These are phyloP conservation scores for Chiloscyllium punctatum DNA, from an alignment of 2,797 vertebrate species.

Conservation along the genomic window DNA sequence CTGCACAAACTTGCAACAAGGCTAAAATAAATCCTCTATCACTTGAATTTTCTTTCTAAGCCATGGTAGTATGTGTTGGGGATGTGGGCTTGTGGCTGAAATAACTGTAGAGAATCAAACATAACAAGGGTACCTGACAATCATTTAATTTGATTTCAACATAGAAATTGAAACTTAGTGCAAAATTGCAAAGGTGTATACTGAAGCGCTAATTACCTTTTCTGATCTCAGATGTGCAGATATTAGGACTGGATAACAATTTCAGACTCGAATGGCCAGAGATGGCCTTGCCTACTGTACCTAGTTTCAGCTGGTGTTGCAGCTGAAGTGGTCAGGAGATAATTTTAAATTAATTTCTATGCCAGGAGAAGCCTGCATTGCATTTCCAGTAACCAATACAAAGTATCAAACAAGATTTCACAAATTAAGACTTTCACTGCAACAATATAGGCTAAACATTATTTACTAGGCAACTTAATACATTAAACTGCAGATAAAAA, in stretches of 20 bases:
- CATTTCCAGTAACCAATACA: too few species aligned
- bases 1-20: neutral
- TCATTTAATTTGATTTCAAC: neutral
- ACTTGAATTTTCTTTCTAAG: neutral
- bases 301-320: too few species aligned
- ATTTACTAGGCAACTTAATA: too few species aligned
- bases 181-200: neutral
- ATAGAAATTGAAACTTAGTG: neutral
- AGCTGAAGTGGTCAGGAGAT: too few species aligned
- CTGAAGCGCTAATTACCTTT: neutral
- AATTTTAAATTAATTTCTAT: too few species aligned
- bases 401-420: too few species aligned
- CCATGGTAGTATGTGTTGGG: neutral
- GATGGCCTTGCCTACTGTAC: too few species aligned
- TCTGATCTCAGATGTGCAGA: neutral
- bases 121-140: neutral
- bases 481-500: too few species aligned
- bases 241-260: neutral
- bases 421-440: too few species aligned
- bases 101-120: neutral
- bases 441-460: too few species aligned
- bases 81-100: neutral
- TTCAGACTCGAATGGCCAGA: too few species aligned
- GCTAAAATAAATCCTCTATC: neutral
- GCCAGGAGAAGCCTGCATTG: too few species aligned